These are phyloP conservation scores for Zaprionus ornatus DNA, from an alignment of 1,140 invertebrate species.

Conservation along the genomic window DNA sequence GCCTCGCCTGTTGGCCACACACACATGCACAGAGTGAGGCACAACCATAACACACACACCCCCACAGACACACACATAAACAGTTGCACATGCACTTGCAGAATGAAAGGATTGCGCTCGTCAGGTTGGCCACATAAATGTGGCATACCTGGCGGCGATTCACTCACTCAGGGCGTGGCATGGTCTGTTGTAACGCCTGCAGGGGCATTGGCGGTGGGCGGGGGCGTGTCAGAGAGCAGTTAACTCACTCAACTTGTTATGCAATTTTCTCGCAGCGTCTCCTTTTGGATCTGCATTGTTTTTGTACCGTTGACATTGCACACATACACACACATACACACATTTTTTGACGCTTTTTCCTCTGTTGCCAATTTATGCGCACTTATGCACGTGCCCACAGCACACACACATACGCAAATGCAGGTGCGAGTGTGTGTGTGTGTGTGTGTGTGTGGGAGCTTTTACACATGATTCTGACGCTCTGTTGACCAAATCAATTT, in stretches of 20 bases:
- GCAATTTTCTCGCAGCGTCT: slow-evolving; percentile 58
- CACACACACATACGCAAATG: slow-evolving; percentile 5
- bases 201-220: neutral
- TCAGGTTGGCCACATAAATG: slow-evolving; percentile 45
- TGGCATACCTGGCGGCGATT: slow-evolving; percentile 35
- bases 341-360: slow-evolving; percentile 24
- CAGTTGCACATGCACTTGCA: neutral
- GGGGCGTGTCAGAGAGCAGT: slow-evolving; percentile 1
- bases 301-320: slow-evolving; percentile 24
- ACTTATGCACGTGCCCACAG: slow-evolving; percentile 65
- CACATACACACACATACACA: slow-evolving; percentile 32
- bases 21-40: neutral
- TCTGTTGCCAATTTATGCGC: slow-evolving; percentile 74
- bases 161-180: neutral
- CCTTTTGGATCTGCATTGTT: slow-evolving; percentile 48
- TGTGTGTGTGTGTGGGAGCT: slow-evolving; percentile 19
- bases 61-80: slow-evolving; percentile 5
- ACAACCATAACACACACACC: slow-evolving; percentile 11
- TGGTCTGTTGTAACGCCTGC: neutral
- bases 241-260: slow-evolving; percentile 62
- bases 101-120: slow-evolving; percentile 10
- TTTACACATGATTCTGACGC: slow-evolving; percentile 54
- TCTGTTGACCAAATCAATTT: slow-evolving; percentile 75
- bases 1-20: neutral
- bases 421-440: neutral